Base-by-base conservation (phyloP, 2,113 vertebrate genomes). In the Nanorana parkeri region DNA sequence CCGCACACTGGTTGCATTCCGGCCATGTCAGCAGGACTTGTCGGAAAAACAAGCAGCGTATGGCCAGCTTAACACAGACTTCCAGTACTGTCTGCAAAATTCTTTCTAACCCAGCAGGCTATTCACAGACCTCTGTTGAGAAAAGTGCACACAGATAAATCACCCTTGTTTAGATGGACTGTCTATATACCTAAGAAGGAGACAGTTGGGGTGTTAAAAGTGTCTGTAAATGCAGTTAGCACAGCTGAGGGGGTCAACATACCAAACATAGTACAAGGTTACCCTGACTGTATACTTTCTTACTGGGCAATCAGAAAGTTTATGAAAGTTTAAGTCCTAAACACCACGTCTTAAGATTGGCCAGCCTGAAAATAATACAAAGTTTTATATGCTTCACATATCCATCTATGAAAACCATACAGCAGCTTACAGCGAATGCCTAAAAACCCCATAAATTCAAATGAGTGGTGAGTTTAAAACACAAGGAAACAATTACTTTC, bases 401-500 rank as follows among this genome's bases (percentile, higher is more conserved):
- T 60, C 8, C 20, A 60, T 20, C n/a, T 60, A 60, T 60, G 21
- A 26, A 63, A 63, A 63, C 8, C 21, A 63, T 15, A 15, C 2
- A 63, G 2, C 7, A 10, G 26, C 26, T 54, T 72, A 29, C 47
- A 55, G 17, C 6, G 23, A 52, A 73, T 56, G 28, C 24, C 52
- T 56, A 20, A 29, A 56, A 71, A 56, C 52, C 5, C 7, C n/a
- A 47, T 54, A 47, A 3, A 51, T 51, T 67, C 17, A 21, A n/a
- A 67, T 29, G 54, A 26, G n/a, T 19, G 5, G 11, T 17, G 17
- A 41, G 28, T 13, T 10, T 56, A 28, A 11, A 69, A 61, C 52
- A 80, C 52, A 69, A 61, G 54, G 66, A 68, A 80, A 28, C 78
- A 80, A 69, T 80, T 79, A 68, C 24, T 6, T 56, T 74, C 71